Conservation (phyloP, 2,888 invertebrate species). For the Parelbella ahira region DNA sequence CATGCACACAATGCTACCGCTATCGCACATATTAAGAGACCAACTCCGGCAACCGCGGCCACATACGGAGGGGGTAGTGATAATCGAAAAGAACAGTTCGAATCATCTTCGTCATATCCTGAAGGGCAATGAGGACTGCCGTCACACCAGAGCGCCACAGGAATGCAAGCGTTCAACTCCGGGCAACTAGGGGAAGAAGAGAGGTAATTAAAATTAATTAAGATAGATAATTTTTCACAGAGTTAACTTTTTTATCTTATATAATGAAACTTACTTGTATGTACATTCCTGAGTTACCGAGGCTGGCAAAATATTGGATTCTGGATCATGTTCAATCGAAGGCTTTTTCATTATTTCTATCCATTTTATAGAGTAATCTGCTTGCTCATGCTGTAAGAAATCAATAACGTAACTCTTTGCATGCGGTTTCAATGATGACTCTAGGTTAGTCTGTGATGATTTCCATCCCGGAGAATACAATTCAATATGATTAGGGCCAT, state of each 20-base stretch:
- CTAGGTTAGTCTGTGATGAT: slow-evolving; percentile 62
- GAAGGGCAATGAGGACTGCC: slow-evolving; percentile 89
- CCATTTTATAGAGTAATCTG: slow-evolving; percentile 88
- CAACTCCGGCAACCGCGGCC: slow-evolving; percentile 82
- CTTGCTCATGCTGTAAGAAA: slow-evolving; percentile 86
- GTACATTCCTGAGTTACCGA: slow-evolving; percentile 82
- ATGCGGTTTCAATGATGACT: slow-evolving; percentile 75
- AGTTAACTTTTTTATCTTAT: neutral
- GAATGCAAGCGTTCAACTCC: slow-evolving; percentile 90
- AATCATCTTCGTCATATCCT: slow-evolving; percentile 89
- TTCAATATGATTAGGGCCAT: slow-evolving; percentile 78
- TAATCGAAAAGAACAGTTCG: slow-evolving; percentile 86
- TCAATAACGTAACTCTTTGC: slow-evolving; percentile 87
- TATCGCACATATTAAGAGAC: slow-evolving; percentile 81
- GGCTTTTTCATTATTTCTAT: slow-evolving; percentile 87
- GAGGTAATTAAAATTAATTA: slow-evolving; percentile 7
- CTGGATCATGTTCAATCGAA: slow-evolving; percentile 64
- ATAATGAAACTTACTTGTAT: slow-evolving; percentile 79
- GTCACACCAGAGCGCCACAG: slow-evolving; percentile 89
- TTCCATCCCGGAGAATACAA: slow-evolving; percentile 87
- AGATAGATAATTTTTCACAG: no score
- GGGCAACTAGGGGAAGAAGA: slow-evolving; percentile 83
- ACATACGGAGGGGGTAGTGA: slow-evolving; percentile 84
- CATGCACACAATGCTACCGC: slow-evolving; percentile 82
- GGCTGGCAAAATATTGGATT: slow-evolving; percentile 74